Evolutionary conservation across 2,888 invertebrate species (phyloP).

Genomic region (Shargacucullia verbasci): DNA sequence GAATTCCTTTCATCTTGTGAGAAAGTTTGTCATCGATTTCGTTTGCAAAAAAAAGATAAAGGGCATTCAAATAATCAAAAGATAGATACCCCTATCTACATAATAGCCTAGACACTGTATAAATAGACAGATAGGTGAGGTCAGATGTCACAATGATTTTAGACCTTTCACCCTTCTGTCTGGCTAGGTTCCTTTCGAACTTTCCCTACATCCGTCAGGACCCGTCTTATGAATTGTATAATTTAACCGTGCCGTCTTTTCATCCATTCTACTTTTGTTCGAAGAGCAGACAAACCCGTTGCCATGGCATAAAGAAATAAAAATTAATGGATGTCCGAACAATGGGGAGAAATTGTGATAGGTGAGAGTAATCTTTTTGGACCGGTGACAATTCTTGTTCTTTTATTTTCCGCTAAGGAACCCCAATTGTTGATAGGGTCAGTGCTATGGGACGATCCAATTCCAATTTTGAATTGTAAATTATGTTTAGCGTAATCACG

Average conservation of each 20-base stretch:
- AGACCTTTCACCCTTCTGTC: conserved; percentile 69
- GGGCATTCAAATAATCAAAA: conserved; percentile 38
- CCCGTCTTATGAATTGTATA: conserved; percentile 76
- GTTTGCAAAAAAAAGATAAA: conserved; percentile 37
- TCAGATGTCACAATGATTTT: conserved; percentile 64
- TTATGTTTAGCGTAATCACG: conserved; percentile 53
- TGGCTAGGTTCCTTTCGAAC: conserved; percentile 59
- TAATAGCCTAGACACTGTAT: conserved; percentile 46
- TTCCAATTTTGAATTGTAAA: conserved; percentile 79
- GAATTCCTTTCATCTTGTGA: conserved; percentile 51
- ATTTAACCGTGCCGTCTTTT: conserved; percentile 81
- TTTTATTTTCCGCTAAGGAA: conserved; percentile 74
- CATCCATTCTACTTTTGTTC: conserved; percentile 81
- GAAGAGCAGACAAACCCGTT: conserved; percentile 83
- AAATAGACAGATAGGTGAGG: conserved; percentile 55
- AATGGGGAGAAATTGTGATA: conserved; percentile 87
- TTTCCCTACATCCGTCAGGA: conserved; percentile 71
- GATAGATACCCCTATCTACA: conserved; percentile 42
- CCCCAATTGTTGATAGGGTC: conserved; percentile 81
- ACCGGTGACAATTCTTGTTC: conserved; percentile 77
- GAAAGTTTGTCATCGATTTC: conserved; percentile 44
- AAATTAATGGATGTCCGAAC: conserved; percentile 85
- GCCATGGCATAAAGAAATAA: conserved; percentile 74
- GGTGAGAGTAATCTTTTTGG: conserved; percentile 86
- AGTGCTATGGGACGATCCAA: conserved; percentile 66